Base-by-base conservation (phyloP, 2,888 invertebrate genomes). In the Bhutanitis thaidina region DNA sequence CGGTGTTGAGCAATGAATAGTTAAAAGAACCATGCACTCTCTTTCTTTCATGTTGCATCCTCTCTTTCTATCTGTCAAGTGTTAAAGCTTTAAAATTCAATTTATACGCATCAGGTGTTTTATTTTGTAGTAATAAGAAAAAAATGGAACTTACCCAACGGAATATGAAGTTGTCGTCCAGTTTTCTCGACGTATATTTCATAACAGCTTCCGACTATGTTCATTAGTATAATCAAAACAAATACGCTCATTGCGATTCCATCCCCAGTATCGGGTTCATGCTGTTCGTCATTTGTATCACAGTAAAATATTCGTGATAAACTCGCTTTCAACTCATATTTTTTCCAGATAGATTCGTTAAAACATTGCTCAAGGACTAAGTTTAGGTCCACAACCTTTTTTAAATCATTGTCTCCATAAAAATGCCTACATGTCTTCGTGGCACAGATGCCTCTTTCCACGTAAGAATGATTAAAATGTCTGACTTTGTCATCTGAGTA, bases 311-410 rank as follows among this genome's bases (percentile, higher is more conserved):
- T 39, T 9, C 43, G 40, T 1, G 47, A 12, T 9, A 66, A 43
- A 43, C 47, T 61, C 0, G 60, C 52, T 47, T 57, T 60, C 3
- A 69, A 48, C 3, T 49, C 51, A 52, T 67, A 66, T 4, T 59
- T 38, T 0, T 51, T 49, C 35, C 40, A 58, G 7, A 66, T 36
- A 0, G 64, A 58, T 3, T 68, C 50, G 45, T 82, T 81, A 0
- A 77, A 57, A 71, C 82, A 81, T 69, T 48, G 66, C 59, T 69
- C 74, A 67, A 82, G 54, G 43, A 49, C 29, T 14, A 7, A 1
- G 8, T 30, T 13, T 46, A 57, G 45, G 41, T 51, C 58, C 49
- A 3, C 15, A 13, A 16, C 27, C 8, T n/a, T 34, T 32, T 14
- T 27, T 34, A 55, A 10, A 5, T 9, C 35, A n/a, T 43, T 32